Percentiles rank a stretch among this genome's conserved stretches.
Conservation (phyloP, 2,113 vertebrate genomes). For the Channa maculata region DNA sequence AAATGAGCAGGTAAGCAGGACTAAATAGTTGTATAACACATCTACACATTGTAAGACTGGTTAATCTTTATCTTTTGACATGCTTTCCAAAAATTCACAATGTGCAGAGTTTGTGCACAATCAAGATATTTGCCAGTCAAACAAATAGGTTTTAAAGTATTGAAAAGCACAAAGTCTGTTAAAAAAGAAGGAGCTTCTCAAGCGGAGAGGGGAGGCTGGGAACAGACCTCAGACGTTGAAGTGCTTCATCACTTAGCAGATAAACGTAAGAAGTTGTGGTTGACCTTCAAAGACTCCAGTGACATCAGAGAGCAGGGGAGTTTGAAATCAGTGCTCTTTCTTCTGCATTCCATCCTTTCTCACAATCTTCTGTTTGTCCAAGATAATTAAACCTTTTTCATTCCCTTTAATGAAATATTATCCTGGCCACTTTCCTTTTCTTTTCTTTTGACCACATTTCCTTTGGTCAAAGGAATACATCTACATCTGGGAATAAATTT, state of each 20-base stretch:
- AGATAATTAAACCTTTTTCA: slow-evolving; percentile 52
- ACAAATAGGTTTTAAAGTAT: slow-evolving; percentile 2
- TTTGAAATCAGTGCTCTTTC: slow-evolving; percentile 5
- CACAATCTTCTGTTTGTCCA: slow-evolving; percentile 26
- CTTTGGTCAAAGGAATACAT: slow-evolving; percentile 42
- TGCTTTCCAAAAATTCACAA: too few species aligned
- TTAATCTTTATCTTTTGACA: not conserved
- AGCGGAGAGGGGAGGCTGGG: not conserved
- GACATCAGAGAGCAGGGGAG: slow-evolving; percentile 5
- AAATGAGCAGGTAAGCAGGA: slow-evolving; percentile 94
- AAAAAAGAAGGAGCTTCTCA: not conserved
- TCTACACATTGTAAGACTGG: not conserved
- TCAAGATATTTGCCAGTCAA: slow-evolving; percentile 1
- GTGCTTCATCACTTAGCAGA: slow-evolving; percentile 31
- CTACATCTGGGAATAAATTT: slow-evolving; percentile 15
- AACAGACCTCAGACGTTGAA: not conserved
- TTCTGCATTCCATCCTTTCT: slow-evolving; percentile 2
- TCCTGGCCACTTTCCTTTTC: slow-evolving; percentile 15
- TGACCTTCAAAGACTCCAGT: slow-evolving; percentile 11
- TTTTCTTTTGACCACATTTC: slow-evolving; percentile 41
- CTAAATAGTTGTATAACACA: not conserved
- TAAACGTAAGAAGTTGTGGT: not conserved
- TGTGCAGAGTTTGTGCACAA: not conserved
- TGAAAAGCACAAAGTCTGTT: slow-evolving; percentile 9
- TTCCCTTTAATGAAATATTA: slow-evolving; percentile 50